A percentile compares a stretch with the other conserved stretches of the same genome.
Conservation (phyloP, 2,113 vertebrate genomes). For the Crotalus viridis region DNA sequence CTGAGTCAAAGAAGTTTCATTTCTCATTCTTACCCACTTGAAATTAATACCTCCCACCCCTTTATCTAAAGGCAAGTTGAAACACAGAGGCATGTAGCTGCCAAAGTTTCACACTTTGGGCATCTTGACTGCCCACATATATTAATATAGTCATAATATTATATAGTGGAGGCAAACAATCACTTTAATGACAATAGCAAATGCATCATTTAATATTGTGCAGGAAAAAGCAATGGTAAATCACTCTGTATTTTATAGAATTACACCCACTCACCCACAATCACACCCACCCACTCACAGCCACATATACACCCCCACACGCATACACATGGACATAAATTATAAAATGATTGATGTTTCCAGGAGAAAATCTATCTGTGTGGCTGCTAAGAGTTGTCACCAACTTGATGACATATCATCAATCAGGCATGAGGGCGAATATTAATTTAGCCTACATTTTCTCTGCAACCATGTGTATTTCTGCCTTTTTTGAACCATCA, state of each 20-base stretch:
- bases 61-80: no score
- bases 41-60: no score
- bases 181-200: background rate
- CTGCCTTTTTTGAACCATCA: background rate
- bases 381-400: background rate
- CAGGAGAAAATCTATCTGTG: background rate
- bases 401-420: background rate
- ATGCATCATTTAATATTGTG: background rate
- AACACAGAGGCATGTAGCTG: no score
- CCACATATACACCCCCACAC: no score
- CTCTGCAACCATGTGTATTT: background rate
- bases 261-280: background rate
- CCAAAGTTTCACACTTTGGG: no score
- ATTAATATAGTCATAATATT: background rate
- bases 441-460: background rate
- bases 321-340: background rate
- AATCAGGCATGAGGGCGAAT: background rate
- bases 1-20: no score
- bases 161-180: background rate
- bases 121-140: background rate
- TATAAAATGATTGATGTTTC: background rate
- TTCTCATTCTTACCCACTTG: no score
- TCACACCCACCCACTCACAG: background rate
- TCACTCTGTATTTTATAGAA: background rate
- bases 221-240: background rate